Base-by-base conservation (phyloP, 2,888 invertebrate species). In the Mycogona germanica region DNA sequence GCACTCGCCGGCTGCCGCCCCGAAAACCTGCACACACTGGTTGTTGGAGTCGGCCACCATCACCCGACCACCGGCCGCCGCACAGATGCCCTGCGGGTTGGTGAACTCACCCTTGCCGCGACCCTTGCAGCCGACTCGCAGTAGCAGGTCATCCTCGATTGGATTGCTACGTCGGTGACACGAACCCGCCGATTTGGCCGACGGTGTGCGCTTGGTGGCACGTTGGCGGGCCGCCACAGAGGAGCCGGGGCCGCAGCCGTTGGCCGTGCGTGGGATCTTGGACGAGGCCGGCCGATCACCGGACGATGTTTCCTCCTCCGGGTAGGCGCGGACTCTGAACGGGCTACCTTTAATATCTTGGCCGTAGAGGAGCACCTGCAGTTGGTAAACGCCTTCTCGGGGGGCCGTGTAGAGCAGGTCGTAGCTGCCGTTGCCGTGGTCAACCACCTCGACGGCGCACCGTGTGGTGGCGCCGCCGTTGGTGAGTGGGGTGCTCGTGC, bases 11-110 rank as follows among this genome's bases (percentile, higher is more conserved):
- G 64, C 62, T 5, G 63, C 62, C 3, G 62, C 64, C n/a, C n/a
- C n/a, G 41, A 64, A 67, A 3, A 64, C 61, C 57, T 71, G 70
- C 1, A 73, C 67, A 48, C 68, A 69, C 61, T 74, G 73, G 61
- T 73, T 74, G 62, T 72, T 73, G 58, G 73, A 73, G 60, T 74
- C 74, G 2, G 73, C 70, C 7, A 73, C 69, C 28, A 75, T 67
- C 50, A 66, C 67, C 21, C 70, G 70, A 50, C 68, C 67, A 21
- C 59, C 53, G 3, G 59, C 35, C n/a, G 68, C 66, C 41, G 64
- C 65, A 53, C 71, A 70, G 4, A 73, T 64, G 23, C 73, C 74
- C 62, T 64, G 75, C 23, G 75, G 74, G 64, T 75, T 75, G 23
- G 71, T 70, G 62, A 75, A 75, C 60, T 75, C 73, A 23, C 75